phyloP scores from a whole-genome alignment of 2,113 vertebrate genomes.

The Nannobrachium achirus region DNA sequence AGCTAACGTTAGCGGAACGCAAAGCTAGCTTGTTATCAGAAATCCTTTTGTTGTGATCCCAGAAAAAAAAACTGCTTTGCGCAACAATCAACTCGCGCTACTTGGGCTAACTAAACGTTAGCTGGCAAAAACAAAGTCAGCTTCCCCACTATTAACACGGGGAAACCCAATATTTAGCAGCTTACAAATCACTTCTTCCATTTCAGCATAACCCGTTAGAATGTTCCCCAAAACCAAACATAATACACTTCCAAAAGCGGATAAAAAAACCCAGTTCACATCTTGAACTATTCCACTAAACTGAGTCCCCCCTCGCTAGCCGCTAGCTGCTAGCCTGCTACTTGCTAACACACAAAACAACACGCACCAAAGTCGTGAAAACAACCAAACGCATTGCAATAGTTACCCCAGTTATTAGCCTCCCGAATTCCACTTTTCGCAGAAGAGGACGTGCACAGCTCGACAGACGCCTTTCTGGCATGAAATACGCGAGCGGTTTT shows the following conservation, averaged over 20 bases:
- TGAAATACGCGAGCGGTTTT: constrained; percentile 22
- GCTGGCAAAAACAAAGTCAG: not conserved
- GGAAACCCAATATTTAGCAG: too few relatives aligned
- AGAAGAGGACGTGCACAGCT: not conserved
- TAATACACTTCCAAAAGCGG: not conserved
- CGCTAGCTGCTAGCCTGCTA: constrained; percentile 50
- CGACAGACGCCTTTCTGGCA: constrained; percentile 16
- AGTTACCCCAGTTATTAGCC: constrained; percentile 55
- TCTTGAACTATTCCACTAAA: constrained; percentile 63
- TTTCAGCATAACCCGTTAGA: constrained; percentile 10
- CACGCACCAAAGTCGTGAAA: constrained; percentile 59
- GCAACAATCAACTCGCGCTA: constrained; percentile 57
- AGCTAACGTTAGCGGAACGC: constrained; percentile 61
- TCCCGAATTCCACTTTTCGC: constrained; percentile 14
- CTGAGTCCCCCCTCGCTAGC: constrained; percentile 38
- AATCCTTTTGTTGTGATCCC: constrained; percentile 79
- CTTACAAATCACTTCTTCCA: not conserved
- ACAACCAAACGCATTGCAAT: constrained; percentile 19
- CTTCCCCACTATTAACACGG: too few relatives aligned
- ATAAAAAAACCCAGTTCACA: constrained; percentile 59
- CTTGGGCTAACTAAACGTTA: constrained; percentile 31
- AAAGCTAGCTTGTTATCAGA: constrained; percentile 74
- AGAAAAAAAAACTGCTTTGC: constrained; percentile 50
- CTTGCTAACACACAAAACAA: constrained; percentile 50
- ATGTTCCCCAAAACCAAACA: constrained; percentile 27